These are phyloP conservation scores for Zootermopsis nevadensis DNA, from an alignment of 2,888 invertebrate species.

Conservation along the genomic window DNA sequence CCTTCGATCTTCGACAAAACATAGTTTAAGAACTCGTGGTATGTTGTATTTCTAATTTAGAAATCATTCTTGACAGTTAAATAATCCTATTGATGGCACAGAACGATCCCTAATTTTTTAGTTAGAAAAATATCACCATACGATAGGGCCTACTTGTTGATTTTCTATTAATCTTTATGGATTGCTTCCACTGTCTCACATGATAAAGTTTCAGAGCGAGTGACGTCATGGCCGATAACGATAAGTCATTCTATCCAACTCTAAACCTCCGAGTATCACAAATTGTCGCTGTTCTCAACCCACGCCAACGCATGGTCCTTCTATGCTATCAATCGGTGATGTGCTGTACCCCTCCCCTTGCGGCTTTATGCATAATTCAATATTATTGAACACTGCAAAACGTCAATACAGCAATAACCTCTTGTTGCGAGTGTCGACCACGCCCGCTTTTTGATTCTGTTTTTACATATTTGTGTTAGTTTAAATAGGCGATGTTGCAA, in stretches of 20 bases:
- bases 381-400: conserved; percentile 47
- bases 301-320: conserved; percentile 25
- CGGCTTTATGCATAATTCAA: conserved; percentile 46
- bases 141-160: background rate
- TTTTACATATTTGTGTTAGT: conserved; percentile 31
- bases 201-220: background rate
- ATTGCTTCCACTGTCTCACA: background rate
- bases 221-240: background rate
- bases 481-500: conserved; percentile 14
- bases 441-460: conserved; percentile 17
- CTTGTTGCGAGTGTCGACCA: conserved; percentile 37
- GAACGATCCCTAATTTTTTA: too few relatives aligned
- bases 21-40: too few relatives aligned
- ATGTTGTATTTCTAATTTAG: too few relatives aligned
- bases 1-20: too few relatives aligned
- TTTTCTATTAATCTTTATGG: background rate
- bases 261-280: conserved; percentile 30
- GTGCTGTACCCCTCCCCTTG: background rate
- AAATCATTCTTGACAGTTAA: too few relatives aligned
- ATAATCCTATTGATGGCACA: too few relatives aligned
- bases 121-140: too few relatives aligned
- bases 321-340: conserved; percentile 6
- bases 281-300: conserved; percentile 16
- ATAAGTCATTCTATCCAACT: background rate
- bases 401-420: conserved; percentile 47